Evolutionary conservation across 1,140 invertebrate genomes (phyloP), one percentile per base, ranked within the genome.

Genomic region (Hormaphis cornu): DNA sequence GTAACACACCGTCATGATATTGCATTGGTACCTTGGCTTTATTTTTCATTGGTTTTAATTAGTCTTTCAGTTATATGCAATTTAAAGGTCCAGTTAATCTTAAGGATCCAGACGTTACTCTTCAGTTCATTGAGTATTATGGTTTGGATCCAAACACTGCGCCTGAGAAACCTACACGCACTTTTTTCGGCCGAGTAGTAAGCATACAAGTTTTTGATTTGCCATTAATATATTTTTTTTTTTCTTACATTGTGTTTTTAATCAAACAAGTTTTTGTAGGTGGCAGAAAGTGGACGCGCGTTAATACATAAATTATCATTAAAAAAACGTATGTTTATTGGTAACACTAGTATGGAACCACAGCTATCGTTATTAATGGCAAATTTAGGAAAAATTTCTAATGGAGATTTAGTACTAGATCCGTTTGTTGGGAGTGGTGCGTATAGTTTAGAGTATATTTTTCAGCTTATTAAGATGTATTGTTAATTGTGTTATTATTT

Each of bases 291-390:
- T 3, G 87, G 93, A 77, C 82, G 93, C 70, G 83, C 89, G 72
- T 79, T 89, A 24, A 89, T 95, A 37, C 81, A 85, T 72, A 82
- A 87, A 69, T 84, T 93, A 53, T 93, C 91, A 1, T 76, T 97
- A 26, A 95, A 95, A 80, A 88, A 84, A 30, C 82, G 95, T 22
- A 91, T 91, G 80, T 98, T 96, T 77, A 97, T 98, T 76, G 94
- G 93, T 7, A 98, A 97, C 76, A 98, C 95, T 0, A 93, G 89
- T 74, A 98, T 98, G 95, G 95, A 98, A 79, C 87, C 95, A 0
- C 89, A 92, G 72, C 80, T 98, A 1, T 89, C 93, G 4, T 78
- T 98, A 20, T 79, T 98, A 26, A 97, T 97, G 93, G 89, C 91
- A 0, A 98, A 98, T 81, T 88, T 97, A 78, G 93, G 89, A 1